phyloP scores from a whole-genome alignment of 2,797 vertebrate genomes.

The Huso huso region DNA sequence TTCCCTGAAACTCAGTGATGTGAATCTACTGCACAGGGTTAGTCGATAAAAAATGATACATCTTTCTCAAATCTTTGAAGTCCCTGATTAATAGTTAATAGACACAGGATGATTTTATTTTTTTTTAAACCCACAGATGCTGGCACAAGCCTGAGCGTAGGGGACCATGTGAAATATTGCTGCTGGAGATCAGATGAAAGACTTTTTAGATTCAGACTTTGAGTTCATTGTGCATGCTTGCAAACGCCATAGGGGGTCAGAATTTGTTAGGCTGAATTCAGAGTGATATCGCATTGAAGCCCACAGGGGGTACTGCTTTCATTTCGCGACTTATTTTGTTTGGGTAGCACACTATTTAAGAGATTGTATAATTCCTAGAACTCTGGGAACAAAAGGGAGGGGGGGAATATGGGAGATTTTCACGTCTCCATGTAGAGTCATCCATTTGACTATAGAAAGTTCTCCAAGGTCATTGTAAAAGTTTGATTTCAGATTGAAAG shows the following conservation, averaged over 20 bases:
- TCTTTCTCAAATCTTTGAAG: slow-evolving; percentile 13
- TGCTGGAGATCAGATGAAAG: slow-evolving; percentile 15
- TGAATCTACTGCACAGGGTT: neutral
- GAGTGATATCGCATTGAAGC: slow-evolving; percentile 1
- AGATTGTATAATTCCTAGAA: neutral
- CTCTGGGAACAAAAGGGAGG: neutral
- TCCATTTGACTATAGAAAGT: neutral
- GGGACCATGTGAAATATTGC: slow-evolving; percentile 7
- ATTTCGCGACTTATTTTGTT: neutral
- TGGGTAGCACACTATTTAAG: neutral
- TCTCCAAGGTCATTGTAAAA: slow-evolving; percentile 3
- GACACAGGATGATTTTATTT: neutral
- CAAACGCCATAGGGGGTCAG: slow-evolving; percentile 6
- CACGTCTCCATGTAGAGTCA: neutral
- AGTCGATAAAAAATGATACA: neutral
- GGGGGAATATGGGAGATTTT: neutral
- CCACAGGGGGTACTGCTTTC: slow-evolving; percentile 3
- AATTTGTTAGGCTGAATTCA: slow-evolving; percentile 1
- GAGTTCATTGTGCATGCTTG: slow-evolving; percentile 11
- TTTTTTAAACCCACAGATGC: neutral
- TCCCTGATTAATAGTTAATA: slow-evolving; percentile 26
- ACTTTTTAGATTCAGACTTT: slow-evolving; percentile 8
- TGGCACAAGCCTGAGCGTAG: neutral
- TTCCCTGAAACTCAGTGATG: neutral
- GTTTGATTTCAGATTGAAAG: neutral